Conservation (phyloP, 2,797 vertebrate species). For the Acropternis orthonyx region DNA sequence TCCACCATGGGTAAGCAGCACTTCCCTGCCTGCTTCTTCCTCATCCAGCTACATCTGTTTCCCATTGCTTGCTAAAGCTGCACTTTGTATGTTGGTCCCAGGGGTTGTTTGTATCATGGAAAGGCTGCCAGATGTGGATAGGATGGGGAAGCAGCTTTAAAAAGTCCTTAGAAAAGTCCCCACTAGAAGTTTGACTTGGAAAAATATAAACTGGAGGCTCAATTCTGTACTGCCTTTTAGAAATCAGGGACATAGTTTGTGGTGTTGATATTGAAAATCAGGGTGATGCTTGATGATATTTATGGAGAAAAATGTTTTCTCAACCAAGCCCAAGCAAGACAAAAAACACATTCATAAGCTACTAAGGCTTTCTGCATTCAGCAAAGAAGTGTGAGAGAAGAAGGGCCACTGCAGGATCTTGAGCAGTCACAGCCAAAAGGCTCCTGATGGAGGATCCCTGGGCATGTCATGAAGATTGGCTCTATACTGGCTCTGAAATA, state of each 20-base stretch:
- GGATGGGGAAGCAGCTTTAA: background rate
- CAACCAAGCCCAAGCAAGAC: background rate
- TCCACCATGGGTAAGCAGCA: slow-evolving; percentile 83
- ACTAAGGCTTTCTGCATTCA: background rate
- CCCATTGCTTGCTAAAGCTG: background rate
- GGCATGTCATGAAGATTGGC: background rate
- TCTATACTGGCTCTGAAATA: background rate
- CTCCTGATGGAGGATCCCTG: background rate
- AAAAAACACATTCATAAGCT: background rate
- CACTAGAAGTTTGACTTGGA: accelerated
- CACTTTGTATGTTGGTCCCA: background rate
- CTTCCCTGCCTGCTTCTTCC: background rate
- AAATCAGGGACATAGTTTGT: background rate
- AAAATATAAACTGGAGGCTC: background rate
- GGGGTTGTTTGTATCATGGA: background rate
- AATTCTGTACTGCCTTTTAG: background rate
- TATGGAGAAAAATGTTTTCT: background rate
- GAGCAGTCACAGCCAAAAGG: background rate
- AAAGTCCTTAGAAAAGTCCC: background rate
- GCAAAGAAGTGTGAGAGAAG: background rate
- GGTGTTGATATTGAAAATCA: background rate
- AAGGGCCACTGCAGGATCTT: background rate
- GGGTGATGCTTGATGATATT: background rate
- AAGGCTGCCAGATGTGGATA: background rate
- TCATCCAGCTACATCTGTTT: background rate